Base-by-base conservation (phyloP, 2,797 vertebrate genomes). In the Tangara arthus region DNA sequence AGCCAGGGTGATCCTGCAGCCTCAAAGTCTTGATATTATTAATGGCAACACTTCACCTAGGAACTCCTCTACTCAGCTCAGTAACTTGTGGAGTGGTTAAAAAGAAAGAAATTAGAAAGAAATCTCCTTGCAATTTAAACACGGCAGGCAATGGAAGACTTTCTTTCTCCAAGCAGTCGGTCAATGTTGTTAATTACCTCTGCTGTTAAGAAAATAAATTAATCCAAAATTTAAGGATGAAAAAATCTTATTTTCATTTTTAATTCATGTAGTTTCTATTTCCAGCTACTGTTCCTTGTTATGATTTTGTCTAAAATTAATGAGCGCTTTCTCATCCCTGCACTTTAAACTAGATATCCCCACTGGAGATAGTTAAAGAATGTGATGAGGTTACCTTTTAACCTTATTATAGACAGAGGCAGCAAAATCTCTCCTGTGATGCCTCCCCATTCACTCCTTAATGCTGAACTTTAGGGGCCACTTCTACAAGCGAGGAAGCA, bases 361-460 rank as follows among this genome's bases (percentile, higher is more conserved):
- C 82, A 42, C 16, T 59, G 65, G 87, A 95, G 61, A 37, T 15
- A 72, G 28, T 63, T 41, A 65, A 8, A 89, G 57, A 78, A 82
- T 61, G 44, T 41, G 69, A 93, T 81, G 46, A 85, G 72, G 72
- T 59, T 89, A 83, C 39, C 83, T 91, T 89, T 88, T 94, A 89
- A 94, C 89, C 82, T 95, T 86, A 79, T 76, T 72, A 95, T 42
- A 93, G 81, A 66, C 44, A 90, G 56, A 35, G 80, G 56, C 53
- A 87, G 83, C 55, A 73, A 84, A 95, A 85, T 77, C 47, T 86
- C 59, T 93, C 37, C 37, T 86, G 22, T 47, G 63, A 90, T 86
- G 65, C 11, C 46, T 91, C 91, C 61, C 80, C 19, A 39, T 90
- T 87, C 66, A 70, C 66, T 91, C 53, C 59, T 90, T 82, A 89